A percentile compares a stretch with the other conserved stretches of the same genome.
Conservation (phyloP, 30 jellyfish, hydroid and myxozoan genomes). For the Aurelia aurita complex sp. Pacific region DNA sequence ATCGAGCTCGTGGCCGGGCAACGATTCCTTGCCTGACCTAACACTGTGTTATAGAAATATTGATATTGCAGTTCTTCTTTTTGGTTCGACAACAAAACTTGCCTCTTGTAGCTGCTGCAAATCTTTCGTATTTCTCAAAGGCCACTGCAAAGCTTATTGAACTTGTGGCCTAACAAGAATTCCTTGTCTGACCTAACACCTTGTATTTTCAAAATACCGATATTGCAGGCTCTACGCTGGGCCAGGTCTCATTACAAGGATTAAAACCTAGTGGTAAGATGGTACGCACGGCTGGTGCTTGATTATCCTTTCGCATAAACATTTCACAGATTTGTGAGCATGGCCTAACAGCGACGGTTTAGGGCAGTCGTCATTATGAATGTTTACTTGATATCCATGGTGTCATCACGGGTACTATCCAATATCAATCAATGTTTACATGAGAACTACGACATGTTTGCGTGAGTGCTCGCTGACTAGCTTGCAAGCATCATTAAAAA, state of each 20-base stretch:
- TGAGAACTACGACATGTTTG: constrained; percentile 3
- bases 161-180: neutral
- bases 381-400: constrained; percentile 32
- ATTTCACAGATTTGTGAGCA: constrained; percentile 42
- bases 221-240: constrained; percentile 10
- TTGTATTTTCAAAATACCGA: constrained; percentile 29
- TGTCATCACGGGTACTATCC: constrained; percentile 13
- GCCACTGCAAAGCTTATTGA: constrained; percentile 5
- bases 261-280: neutral
- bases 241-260: constrained; percentile 33
- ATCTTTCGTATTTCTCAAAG: too few relatives aligned
- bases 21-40: too few relatives aligned
- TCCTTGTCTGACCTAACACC: constrained; percentile 48
- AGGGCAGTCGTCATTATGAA: constrained; percentile 41
- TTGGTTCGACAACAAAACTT: too few relatives aligned
- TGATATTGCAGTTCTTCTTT: too few relatives aligned
- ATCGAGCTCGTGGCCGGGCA: too few relatives aligned
- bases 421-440: constrained; percentile 20
- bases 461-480: constrained; percentile 37
- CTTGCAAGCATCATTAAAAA: constrained; percentile 9
- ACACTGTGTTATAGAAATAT: too few relatives aligned
- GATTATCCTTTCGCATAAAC: constrained; percentile 43
- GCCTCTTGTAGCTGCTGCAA: too few relatives aligned
- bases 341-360: neutral
- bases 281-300: constrained; percentile 14